Base-by-base conservation (phyloP, 2,888 invertebrate genomes). In the Leptopilina drosophilae region DNA sequence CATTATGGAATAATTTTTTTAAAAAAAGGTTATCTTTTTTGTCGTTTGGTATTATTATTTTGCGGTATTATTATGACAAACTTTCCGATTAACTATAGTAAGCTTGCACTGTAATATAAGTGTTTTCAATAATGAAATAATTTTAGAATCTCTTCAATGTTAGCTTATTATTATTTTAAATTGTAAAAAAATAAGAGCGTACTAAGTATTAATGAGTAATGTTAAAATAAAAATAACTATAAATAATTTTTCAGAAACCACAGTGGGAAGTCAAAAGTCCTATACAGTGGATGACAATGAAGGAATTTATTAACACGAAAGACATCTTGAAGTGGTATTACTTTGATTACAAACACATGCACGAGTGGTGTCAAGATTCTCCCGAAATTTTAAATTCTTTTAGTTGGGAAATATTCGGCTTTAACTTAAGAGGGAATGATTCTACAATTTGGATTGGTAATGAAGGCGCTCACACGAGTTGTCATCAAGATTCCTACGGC, bases 401-500 rank as follows among this genome's bases (percentile, higher is more conserved):
- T 26, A 89, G 93, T 80, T 97, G 97, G 95, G 91, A 93, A 40
- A 91, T 92, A 79, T 95, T 97, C 91, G 98, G 98, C 0, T 96
- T 96, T 90, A 94, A 95, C 2, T 93, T 95, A 85, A 93, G 93
- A 83, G 94, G 95, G 4, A 88, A 93, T 12, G 95, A 97, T 81
- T 95, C 95, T 75, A 97, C 97, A 2, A 92, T 98, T 78, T 98
- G 98, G 98, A 94, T 98, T 85, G 97, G 98, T 49, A 96, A 95
- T 81, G 93, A 93, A 87, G 96, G 97, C 3, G 96, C 98, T 2
- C 97, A 98, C 90, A 99, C 99, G 0, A 97, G 98, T 2, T 97
- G 98, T 82, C 99, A 99, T 91, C 95, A 95, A 89, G 99, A 99
- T 90, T 96, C 97, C 0, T 99, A 98, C 92, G 98, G 98, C 0